A percentile compares a stretch with the other conserved stretches of the same genome.
These are phyloP conservation scores for Chrysopa pallens DNA, from an alignment of 1,140 invertebrate genomes.

Conservation along the genomic window DNA sequence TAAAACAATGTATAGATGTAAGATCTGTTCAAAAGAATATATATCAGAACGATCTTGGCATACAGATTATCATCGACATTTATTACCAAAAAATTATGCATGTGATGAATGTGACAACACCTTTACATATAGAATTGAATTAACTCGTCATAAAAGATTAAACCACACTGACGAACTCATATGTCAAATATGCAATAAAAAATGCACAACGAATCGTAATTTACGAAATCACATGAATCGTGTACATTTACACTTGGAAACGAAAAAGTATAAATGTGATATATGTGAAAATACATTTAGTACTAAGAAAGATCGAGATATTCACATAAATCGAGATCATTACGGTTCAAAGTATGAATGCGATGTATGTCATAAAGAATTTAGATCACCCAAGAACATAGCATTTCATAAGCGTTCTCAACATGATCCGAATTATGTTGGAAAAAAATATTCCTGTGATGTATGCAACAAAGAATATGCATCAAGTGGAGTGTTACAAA, in stretches of 20 bases:
- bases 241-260: background rate
- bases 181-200: background rate
- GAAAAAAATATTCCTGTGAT: background rate
- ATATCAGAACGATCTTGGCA: too few relatives aligned
- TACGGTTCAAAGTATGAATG: background rate
- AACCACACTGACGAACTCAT: background rate
- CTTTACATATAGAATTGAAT: too few relatives aligned
- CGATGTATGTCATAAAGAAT: background rate
- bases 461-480: conserved; percentile 1
- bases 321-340: background rate
- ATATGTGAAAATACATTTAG: background rate
- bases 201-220: background rate
- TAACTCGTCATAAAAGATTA: background rate
- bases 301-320: background rate
- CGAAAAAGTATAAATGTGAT: background rate
- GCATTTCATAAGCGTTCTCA: background rate
- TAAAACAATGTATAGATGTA: too few relatives aligned
- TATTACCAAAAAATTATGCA: too few relatives aligned
- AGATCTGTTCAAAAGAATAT: too few relatives aligned
- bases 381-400: conserved; percentile 22
- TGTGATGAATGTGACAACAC: too few relatives aligned
- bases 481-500: conserved; percentile 2
- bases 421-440: background rate
- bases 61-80: too few relatives aligned
- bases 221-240: background rate